phyloP scores from a whole-genome alignment of 35 echinoderm and acorn worm species.

The Lytechinus variegatus region DNA sequence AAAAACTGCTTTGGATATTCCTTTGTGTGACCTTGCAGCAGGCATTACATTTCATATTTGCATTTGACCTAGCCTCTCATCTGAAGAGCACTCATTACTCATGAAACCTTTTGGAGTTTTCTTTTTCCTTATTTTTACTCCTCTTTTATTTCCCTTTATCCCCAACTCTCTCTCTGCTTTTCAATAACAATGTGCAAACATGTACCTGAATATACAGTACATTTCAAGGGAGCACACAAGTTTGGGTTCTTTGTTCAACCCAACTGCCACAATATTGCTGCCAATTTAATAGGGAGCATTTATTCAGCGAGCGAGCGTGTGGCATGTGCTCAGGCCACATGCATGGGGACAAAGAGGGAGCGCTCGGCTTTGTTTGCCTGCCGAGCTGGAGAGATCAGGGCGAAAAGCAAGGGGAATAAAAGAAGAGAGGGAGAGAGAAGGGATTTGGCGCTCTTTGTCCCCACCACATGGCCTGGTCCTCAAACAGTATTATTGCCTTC shows the following conservation, averaged over 20 bases:
- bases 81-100: neutral
- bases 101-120: neutral
- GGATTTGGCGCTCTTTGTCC: neutral
- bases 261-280: neutral
- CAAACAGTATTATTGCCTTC: neutral
- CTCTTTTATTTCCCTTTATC: neutral
- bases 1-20: neutral
- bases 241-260: neutral
- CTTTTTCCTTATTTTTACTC: neutral
- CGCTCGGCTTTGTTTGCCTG: neutral
- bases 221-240: neutral
- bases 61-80: neutral
- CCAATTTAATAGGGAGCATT: neutral
- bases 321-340: neutral
- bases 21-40: neutral
- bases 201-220: neutral
- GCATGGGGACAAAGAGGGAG: neutral
- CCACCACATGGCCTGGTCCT: neutral
- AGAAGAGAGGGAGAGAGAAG: neutral
- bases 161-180: neutral
- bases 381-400: neutral
- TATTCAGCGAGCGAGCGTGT: neutral
- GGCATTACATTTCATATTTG: conserved; percentile 13
- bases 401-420: neutral
- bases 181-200: neutral